Percentiles rank a stretch among this genome's conserved stretches.
These are phyloP conservation scores for Dasypus novemcinctus DNA, from an alignment of 2,113 vertebrate species.

Conservation along the genomic window DNA sequence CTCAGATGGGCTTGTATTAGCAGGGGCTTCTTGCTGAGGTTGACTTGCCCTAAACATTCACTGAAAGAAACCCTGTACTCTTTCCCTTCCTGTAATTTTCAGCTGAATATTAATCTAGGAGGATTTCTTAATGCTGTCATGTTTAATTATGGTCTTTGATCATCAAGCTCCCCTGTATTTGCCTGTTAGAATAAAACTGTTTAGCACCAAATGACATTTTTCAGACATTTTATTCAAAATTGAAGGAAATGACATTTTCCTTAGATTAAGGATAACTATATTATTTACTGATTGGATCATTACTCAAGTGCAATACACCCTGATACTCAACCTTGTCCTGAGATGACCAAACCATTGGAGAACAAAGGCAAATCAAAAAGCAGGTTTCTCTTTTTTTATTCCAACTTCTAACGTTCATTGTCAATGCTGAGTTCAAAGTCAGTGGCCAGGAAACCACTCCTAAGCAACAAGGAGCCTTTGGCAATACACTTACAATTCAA, in stretches of 20 bases:
- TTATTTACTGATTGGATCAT: neutral
- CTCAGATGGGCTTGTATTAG: neutral
- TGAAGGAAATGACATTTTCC: neutral
- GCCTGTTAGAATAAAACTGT: neutral
- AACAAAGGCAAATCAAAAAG: neutral
- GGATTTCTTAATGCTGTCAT: neutral
- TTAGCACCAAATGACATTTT: neutral
- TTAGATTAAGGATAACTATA: neutral
- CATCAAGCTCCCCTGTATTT: neutral
- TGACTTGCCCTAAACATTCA: neutral
- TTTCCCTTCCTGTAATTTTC: neutral
- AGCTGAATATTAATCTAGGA: neutral
- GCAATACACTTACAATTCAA: neutral
- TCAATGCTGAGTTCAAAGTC: neutral
- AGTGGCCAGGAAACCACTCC: neutral
- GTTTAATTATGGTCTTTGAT: neutral
- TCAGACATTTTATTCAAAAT: slow-evolving; percentile 28
- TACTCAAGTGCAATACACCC: neutral
- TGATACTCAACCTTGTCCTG: neutral
- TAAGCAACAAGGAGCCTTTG: neutral
- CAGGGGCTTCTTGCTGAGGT: neutral
- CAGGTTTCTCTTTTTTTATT: neutral
- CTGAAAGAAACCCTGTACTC: neutral
- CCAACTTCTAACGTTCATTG: neutral
- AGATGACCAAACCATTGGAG: neutral